A percentile compares a stretch with the other conserved stretches of the same genome.
Conservation (phyloP, 2,888 invertebrate genomes). For the Yponomeuta evonymella region DNA sequence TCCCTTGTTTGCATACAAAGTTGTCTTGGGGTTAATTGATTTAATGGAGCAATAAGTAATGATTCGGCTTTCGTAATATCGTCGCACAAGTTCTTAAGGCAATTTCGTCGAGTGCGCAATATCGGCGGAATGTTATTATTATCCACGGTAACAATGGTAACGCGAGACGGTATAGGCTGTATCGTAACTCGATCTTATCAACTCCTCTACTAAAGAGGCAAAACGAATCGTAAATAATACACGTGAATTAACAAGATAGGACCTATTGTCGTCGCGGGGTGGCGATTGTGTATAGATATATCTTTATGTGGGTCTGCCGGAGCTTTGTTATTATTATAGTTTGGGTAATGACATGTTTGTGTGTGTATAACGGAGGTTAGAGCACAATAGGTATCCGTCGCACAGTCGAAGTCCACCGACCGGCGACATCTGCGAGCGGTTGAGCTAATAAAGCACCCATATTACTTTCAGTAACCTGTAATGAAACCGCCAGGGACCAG, state of each 20-base stretch:
- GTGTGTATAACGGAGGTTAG: constrained; percentile 42
- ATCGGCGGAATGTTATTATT: constrained; percentile 38
- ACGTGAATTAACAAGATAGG: constrained; percentile 62
- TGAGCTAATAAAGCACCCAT: constrained; percentile 52
- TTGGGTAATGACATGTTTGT: constrained; percentile 35
- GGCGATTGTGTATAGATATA: constrained; percentile 17
- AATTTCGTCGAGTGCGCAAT: constrained; percentile 5
- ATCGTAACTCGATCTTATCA: constrained; percentile 65
- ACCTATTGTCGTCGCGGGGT: constrained; percentile 46
- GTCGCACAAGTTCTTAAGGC: constrained; percentile 4
- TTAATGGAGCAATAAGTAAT: constrained; percentile 26
- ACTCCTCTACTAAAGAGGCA: constrained; percentile 54
- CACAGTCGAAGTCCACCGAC: constrained; percentile 27
- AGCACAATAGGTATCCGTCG: constrained; percentile 41
- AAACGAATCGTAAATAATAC: constrained; percentile 69
- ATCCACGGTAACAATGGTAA: constrained; percentile 50
- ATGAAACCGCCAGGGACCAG: constrained; percentile 33
- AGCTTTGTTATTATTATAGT: constrained; percentile 36
- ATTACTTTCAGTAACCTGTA: constrained; percentile 44
- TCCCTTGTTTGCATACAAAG: constrained; percentile 46
- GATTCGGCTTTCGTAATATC: constrained; percentile 17
- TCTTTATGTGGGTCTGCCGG: constrained; percentile 8
- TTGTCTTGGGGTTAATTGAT: constrained; percentile 38
- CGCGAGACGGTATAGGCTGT: constrained; percentile 62
- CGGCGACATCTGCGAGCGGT: constrained; percentile 53